Conservation (phyloP, 2,888 invertebrate genomes). For the Mantis religiosa region DNA sequence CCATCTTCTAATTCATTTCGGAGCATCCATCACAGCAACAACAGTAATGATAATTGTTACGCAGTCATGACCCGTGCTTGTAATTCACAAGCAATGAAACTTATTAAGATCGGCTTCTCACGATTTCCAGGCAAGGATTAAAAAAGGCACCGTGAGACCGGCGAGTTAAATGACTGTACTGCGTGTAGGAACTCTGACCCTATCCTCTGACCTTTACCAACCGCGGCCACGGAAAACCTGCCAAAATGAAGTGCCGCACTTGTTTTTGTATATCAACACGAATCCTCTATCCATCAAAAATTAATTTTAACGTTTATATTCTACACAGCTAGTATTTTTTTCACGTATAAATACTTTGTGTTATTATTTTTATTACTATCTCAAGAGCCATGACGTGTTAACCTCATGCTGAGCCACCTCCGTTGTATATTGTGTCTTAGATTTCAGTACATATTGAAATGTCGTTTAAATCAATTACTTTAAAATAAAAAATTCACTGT, state of each 20-base stretch:
- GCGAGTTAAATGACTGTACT: conserved; percentile 1
- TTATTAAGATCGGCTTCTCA: conserved; percentile 11
- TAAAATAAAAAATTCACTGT: too few relatives aligned
- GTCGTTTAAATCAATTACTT: too few relatives aligned
- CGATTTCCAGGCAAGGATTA: not conserved
- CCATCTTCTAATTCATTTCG: not conserved
- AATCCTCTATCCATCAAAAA: not conserved
- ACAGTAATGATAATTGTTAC: not conserved
- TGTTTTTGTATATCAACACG: not conserved
- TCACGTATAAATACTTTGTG: too few relatives aligned
- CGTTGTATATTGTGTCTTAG: too few relatives aligned
- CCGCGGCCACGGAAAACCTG: not conserved
- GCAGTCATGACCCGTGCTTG: not conserved
- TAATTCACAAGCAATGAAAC: conserved; percentile 5
- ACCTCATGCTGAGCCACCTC: too few relatives aligned
- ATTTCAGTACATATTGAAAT: too few relatives aligned
- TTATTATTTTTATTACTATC: too few relatives aligned
- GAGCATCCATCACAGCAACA: not conserved
- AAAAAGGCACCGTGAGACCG: not conserved
- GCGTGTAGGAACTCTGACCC: not conserved
- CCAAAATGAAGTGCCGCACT: not conserved
- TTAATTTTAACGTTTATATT: too few relatives aligned
- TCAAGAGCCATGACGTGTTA: too few relatives aligned
- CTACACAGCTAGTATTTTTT: too few relatives aligned
- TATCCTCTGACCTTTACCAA: not conserved